These are phyloP conservation scores for Globicephala melas DNA, from an alignment of 2,113 vertebrate species.

Conservation along the genomic window DNA sequence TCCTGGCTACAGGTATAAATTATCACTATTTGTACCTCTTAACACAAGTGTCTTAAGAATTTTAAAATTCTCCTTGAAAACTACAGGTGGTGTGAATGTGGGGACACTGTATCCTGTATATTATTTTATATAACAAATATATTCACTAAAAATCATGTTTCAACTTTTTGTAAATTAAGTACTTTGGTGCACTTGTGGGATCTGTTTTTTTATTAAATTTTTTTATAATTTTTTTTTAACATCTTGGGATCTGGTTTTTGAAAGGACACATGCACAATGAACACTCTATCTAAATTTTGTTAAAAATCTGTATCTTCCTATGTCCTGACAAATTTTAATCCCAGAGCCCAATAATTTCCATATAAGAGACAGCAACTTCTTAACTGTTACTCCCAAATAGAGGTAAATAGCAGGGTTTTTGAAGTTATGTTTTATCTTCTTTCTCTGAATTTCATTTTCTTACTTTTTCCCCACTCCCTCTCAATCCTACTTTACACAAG, in stretches of 20 bases:
- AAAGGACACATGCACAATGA: not conserved
- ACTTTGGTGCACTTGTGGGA: not conserved
- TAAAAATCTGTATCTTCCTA: not conserved
- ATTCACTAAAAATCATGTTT: constrained; percentile 18
- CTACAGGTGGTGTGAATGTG: not conserved
- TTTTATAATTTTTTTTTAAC: too few relatives aligned
- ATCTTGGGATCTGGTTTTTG: not conserved
- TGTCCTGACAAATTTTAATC: not conserved
- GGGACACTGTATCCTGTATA: not conserved
- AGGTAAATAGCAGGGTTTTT: not conserved
- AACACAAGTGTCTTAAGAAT: not conserved
- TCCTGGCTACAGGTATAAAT: not conserved
- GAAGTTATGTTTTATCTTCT: not conserved
- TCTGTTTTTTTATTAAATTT: not conserved
- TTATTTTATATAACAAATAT: not conserved
- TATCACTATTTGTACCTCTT: not conserved
- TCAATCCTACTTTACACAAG: not conserved
- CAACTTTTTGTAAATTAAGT: not conserved
- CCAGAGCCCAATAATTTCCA: not conserved
- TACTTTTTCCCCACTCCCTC: not conserved
- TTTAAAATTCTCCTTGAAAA: constrained; percentile 1
- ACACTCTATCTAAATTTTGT: not conserved
- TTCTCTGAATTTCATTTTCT: constrained; percentile 5
- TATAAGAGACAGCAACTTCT: not conserved
- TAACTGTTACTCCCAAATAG: not conserved